These are phyloP conservation scores for Taxidea taxus DNA, from an alignment of 2,113 vertebrate genomes.

Conservation along the genomic window DNA sequence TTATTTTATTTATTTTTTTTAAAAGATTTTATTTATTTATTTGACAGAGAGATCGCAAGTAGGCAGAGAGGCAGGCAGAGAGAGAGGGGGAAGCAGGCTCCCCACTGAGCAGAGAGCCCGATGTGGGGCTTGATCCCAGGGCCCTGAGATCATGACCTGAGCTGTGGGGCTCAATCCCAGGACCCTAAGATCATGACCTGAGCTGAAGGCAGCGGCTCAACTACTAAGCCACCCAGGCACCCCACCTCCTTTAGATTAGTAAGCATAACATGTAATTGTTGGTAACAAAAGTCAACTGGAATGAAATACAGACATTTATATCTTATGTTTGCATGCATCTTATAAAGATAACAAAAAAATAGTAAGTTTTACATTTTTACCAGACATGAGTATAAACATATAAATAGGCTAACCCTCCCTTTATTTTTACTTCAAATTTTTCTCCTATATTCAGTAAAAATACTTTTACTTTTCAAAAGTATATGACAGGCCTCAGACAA, in stretches of 20 bases:
- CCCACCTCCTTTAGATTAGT: neutral
- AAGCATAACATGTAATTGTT: constrained; percentile 14
- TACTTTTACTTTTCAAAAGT: constrained; percentile 21
- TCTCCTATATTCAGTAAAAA: constrained; percentile 22
- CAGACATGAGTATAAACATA: constrained; percentile 38
- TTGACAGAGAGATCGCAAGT: too few species aligned
- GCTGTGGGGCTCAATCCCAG: too few species aligned
- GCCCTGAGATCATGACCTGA: too few species aligned
- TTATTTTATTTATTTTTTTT: too few species aligned
- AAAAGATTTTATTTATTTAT: too few species aligned
- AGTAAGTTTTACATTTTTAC: constrained; percentile 23
- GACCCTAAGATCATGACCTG: too few species aligned
- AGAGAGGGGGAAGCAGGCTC: too few species aligned
- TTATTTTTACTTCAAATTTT: constrained; percentile 27
- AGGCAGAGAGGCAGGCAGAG: too few species aligned
- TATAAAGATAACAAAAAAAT: constrained; percentile 41
- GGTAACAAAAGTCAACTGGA: constrained; percentile 43
- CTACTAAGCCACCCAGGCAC: too few species aligned
- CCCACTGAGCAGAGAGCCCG: too few species aligned
- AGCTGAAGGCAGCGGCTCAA: too few species aligned
- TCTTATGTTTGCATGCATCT: constrained; percentile 7
- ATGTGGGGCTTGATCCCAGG: too few species aligned
- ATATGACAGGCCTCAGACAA: neutral
- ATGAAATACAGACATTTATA: constrained; percentile 57
- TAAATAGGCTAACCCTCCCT: neutral